These are phyloP conservation scores for Papilio aristodemus DNA, from an alignment of 1,140 invertebrate genomes.

Conservation along the genomic window DNA sequence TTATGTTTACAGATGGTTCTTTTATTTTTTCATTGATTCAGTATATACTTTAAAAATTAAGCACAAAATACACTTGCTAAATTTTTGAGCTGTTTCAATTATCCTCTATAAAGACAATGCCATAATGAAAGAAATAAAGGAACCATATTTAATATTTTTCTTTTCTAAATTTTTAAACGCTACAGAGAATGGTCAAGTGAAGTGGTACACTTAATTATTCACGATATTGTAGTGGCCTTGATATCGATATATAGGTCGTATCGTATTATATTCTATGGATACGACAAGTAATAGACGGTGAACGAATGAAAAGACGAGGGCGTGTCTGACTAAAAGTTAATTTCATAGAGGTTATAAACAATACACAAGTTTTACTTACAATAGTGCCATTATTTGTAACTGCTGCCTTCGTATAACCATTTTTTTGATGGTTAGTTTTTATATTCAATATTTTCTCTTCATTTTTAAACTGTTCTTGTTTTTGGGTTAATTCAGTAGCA, in stretches of 20 bases:
- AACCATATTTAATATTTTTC: no score
- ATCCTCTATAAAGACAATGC: no score
- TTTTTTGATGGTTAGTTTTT: constrained; percentile 49
- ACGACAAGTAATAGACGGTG: not conserved
- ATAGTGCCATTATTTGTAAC: constrained; percentile 46
- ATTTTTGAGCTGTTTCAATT: no score
- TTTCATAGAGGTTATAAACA: constrained; percentile 38
- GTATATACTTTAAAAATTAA: no score
- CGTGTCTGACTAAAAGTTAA: not conserved
- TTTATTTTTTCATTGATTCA: no score
- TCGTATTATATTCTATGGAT: not conserved
- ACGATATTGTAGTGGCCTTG: constrained; percentile 29
- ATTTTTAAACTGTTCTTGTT: constrained; percentile 46
- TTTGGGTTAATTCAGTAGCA: constrained; percentile 37
- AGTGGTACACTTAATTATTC: not conserved
- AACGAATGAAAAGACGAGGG: not conserved
- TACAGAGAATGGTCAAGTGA: no score
- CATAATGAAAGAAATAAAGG: no score
- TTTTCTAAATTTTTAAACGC: no score
- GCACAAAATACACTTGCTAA: no score
- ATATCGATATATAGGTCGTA: not conserved
- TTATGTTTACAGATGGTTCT: no score
- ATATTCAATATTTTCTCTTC: constrained; percentile 53
- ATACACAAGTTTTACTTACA: constrained; percentile 56
- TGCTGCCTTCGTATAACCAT: constrained; percentile 52